Percentiles rank a stretch among this genome's conserved stretches.
Conservation (phyloP, 35 echinoderm and acorn worm genomes). For the Amphiura filiformis region DNA sequence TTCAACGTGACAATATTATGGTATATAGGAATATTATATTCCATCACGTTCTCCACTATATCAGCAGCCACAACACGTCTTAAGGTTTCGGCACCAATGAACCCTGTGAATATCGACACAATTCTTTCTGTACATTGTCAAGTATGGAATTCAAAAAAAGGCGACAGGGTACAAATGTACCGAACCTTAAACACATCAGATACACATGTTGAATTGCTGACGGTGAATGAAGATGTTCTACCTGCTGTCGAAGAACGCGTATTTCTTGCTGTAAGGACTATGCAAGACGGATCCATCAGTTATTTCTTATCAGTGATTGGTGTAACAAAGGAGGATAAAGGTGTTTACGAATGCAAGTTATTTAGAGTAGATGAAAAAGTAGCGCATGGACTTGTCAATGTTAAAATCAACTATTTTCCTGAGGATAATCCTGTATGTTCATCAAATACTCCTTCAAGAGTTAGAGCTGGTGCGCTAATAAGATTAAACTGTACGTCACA, state of each 20-base stretch:
- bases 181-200: background rate
- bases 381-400: background rate
- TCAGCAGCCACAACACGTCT: background rate
- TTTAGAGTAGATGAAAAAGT: background rate
- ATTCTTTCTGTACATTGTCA: background rate
- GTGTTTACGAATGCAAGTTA: background rate
- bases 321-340: background rate
- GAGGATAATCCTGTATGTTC: background rate
- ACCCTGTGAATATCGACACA: background rate
- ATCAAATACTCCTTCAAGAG: background rate
- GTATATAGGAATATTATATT: background rate
- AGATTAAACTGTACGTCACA: background rate
- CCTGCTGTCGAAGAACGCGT: background rate
- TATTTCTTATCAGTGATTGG: background rate
- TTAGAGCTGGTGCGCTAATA: background rate
- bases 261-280: background rate
- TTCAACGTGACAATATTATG: too few relatives aligned
- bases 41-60: background rate
- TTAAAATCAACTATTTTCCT: background rate
- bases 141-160: background rate
- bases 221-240: background rate
- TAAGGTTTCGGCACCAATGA: background rate
- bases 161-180: background rate
- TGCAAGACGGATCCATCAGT: background rate
- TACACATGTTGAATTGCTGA: background rate